Evolutionary conservation across 2,113 vertebrate genomes (phyloP).

Genomic region (Psettodes erumei): DNA sequence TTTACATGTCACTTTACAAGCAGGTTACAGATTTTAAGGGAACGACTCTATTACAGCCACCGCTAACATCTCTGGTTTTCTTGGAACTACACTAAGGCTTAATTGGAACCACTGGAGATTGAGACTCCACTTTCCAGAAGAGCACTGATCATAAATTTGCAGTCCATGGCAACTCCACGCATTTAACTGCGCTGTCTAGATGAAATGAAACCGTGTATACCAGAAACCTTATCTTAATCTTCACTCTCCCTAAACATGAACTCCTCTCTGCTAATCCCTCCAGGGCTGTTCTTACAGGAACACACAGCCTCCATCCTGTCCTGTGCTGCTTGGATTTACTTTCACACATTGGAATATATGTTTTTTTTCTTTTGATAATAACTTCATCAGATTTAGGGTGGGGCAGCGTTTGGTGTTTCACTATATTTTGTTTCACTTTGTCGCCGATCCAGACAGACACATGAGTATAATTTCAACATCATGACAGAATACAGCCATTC

Average conservation of each 20-base stretch:
- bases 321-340: constrained; percentile 15
- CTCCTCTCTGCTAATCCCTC: constrained; percentile 45
- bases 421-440: constrained; percentile 55
- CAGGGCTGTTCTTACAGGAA: constrained; percentile 35
- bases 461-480: constrained; percentile 48
- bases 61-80: constrained; percentile 7
- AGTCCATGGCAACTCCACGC: constrained; percentile 4
- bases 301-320: constrained; percentile 24
- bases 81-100: background rate
- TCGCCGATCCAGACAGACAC: constrained; percentile 16
- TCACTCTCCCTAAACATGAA: constrained; percentile 44
- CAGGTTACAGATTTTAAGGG: background rate
- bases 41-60: background rate
- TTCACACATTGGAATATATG: constrained; percentile 46
- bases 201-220: constrained; percentile 56
- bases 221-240: constrained; percentile 69
- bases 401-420: constrained; percentile 20
- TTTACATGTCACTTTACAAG: background rate
- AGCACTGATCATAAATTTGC: background rate
- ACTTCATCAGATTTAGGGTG: constrained; percentile 46
- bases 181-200: constrained; percentile 7
- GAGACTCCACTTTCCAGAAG: constrained; percentile 2
- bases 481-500: constrained; percentile 56
- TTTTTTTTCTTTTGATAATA: constrained; percentile 45
- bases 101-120: constrained; percentile 11